Percentiles rank a stretch among this genome's conserved stretches.
These are phyloP conservation scores for Solenodon paradoxus DNA, from an alignment of 2,113 vertebrate genomes.

Conservation along the genomic window DNA sequence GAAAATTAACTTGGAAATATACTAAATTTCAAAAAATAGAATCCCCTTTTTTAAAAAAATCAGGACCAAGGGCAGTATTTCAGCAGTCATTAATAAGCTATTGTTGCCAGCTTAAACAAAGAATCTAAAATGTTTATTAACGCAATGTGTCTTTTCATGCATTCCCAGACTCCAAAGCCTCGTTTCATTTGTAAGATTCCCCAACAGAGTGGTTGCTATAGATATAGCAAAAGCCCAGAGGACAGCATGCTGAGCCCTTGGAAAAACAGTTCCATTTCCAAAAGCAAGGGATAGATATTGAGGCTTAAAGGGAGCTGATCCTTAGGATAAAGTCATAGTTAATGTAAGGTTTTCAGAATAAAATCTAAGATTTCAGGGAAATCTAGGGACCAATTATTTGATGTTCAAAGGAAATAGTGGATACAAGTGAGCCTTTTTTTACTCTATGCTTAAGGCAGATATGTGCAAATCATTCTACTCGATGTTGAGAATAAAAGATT, in stretches of 20 bases:
- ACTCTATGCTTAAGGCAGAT: conserved; percentile 23
- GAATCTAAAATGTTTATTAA: conserved; percentile 48
- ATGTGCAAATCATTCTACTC: conserved; percentile 11
- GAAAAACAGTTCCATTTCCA: conserved; percentile 62
- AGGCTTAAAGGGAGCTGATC: conserved; percentile 62
- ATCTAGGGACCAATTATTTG: conserved; percentile 62
- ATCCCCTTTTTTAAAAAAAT: background rate
- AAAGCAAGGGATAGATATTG: conserved; percentile 50
- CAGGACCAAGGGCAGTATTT: background rate
- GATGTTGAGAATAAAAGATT: background rate
- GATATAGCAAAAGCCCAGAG: conserved; percentile 53
- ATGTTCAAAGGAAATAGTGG: conserved; percentile 63
- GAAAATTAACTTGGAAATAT: conserved; percentile 14
- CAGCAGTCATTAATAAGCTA: conserved; percentile 30
- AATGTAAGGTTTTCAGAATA: conserved; percentile 63
- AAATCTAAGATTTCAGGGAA: conserved; percentile 68
- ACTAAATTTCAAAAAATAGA: conserved; percentile 46
- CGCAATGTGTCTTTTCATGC: conserved; percentile 3
- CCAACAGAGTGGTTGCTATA: conserved; percentile 52
- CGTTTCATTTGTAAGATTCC: conserved; percentile 52
- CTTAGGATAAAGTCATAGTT: conserved; percentile 62
- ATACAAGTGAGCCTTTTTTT: background rate
- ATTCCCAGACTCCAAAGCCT: conserved; percentile 37
- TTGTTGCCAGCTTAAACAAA: conserved; percentile 59
- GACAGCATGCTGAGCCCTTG: conserved; percentile 50